These are phyloP conservation scores for Regulus satrapa DNA, from an alignment of 2,113 vertebrate species.

Conservation along the genomic window DNA sequence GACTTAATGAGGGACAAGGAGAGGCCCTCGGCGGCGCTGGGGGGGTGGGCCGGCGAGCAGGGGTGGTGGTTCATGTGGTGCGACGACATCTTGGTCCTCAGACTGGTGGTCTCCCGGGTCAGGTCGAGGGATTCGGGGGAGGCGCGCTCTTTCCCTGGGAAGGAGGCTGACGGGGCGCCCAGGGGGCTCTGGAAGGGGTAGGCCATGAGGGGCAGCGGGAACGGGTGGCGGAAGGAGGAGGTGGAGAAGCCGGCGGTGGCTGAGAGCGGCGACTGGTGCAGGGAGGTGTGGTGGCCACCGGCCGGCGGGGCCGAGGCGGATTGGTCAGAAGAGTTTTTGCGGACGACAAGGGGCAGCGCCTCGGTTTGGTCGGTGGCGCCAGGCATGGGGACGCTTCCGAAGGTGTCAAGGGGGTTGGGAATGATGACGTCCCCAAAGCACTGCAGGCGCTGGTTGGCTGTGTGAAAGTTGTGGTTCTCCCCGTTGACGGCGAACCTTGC, in stretches of 20 bases:
- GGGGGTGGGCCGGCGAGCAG: slow-evolving; percentile 89
- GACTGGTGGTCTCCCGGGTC: slow-evolving; percentile 89
- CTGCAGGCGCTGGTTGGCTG: slow-evolving; percentile 91
- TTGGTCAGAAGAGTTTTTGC: slow-evolving; percentile 92
- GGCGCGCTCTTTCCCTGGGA: slow-evolving; percentile 85
- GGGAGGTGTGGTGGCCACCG: slow-evolving; percentile 84
- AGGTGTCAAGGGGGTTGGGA: slow-evolving; percentile 90
- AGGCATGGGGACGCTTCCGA: slow-evolving; percentile 84
- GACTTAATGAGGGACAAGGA: slow-evolving; percentile 98
- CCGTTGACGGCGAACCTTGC: slow-evolving; percentile 86
- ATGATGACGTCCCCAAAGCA: slow-evolving; percentile 96
- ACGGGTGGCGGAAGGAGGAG: slow-evolving; percentile 94
- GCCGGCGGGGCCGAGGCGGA: slow-evolving; percentile 78
- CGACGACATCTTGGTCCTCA: slow-evolving; percentile 97
- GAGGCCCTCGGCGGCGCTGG: slow-evolving; percentile 87
- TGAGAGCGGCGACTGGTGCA: slow-evolving; percentile 90
- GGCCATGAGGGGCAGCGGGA: slow-evolving; percentile 94
- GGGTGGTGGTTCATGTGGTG: slow-evolving; percentile 92
- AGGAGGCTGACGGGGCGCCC: slow-evolving; percentile 83
- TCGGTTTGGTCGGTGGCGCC: slow-evolving; percentile 92
- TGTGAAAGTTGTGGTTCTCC: slow-evolving; percentile 92
- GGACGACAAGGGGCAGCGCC: slow-evolving; percentile 93
- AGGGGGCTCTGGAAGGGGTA: slow-evolving; percentile 94
- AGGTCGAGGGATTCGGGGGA: slow-evolving; percentile 96
- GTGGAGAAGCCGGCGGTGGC: slow-evolving; percentile 89